These are phyloP conservation scores for Argopecten irradians DNA, from an alignment of 1,140 invertebrate genomes.

Conservation along the genomic window DNA sequence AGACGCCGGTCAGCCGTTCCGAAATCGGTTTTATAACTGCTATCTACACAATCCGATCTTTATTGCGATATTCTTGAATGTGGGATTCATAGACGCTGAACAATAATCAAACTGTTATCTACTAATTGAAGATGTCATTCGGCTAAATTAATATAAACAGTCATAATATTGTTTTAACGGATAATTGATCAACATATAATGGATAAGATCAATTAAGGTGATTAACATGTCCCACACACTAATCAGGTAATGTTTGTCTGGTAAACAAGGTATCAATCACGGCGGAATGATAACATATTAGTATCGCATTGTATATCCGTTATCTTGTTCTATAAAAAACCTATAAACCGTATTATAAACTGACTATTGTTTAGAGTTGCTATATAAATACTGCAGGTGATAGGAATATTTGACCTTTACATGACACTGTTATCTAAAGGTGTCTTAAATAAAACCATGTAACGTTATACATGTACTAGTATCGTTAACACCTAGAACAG, in stretches of 20 bases:
- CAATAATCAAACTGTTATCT: neutral
- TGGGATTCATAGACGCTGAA: neutral
- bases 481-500: no score
- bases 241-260: neutral
- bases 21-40: neutral
- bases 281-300: neutral
- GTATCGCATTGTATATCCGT: neutral
- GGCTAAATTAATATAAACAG: neutral
- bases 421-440: no score
- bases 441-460: no score
- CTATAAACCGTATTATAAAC: neutral
- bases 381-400: no score
- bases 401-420: no score
- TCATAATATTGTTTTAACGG: no score
- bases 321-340: neutral
- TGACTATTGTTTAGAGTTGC: neutral
- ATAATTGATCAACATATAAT: neutral
- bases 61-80: neutral
- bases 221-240: neutral
- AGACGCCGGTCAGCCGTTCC: neutral
- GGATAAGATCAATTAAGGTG: neutral
- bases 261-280: neutral
- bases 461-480: no score
- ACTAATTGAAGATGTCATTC: neutral
- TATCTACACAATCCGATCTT: neutral